Evolutionary conservation across 2,797 vertebrate species (phyloP).

Genomic region (Platalea minor): DNA sequence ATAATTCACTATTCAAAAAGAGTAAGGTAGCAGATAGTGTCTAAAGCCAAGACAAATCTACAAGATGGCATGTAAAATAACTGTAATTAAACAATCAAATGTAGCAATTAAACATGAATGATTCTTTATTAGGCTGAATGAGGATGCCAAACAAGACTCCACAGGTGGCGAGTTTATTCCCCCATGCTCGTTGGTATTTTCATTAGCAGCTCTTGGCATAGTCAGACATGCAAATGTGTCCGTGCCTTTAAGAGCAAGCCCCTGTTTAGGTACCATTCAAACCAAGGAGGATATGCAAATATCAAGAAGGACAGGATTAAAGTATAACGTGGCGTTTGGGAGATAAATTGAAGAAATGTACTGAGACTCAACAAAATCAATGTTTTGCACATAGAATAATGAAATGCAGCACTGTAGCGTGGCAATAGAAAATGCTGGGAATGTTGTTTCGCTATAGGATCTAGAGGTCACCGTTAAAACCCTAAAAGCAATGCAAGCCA

Average conservation of each 20-base stretch:
- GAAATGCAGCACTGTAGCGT: neutral
- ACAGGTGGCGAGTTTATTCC: slow-evolving; percentile 61
- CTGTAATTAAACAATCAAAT: slow-evolving; percentile 66
- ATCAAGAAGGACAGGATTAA: neutral
- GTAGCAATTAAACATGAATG: slow-evolving; percentile 65
- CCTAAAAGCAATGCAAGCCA: neutral
- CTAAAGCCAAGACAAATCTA: slow-evolving; percentile 44
- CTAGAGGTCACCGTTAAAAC: neutral
- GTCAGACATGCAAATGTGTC: neutral
- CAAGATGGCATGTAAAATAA: slow-evolving; percentile 56
- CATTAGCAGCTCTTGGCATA: slow-evolving; percentile 32
- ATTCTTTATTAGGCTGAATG: slow-evolving; percentile 59
- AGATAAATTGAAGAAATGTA: slow-evolving; percentile 9
- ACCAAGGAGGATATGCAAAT: neutral
- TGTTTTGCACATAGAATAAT: neutral
- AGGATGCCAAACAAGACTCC: slow-evolving; percentile 58
- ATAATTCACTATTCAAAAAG: neutral
- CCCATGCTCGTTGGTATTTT: slow-evolving; percentile 8
- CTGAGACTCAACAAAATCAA: neutral
- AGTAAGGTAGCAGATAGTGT: slow-evolving; percentile 36
- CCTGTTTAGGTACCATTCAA: neutral
- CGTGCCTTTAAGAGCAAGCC: neutral
- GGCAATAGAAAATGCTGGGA: neutral
- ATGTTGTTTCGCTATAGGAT: neutral
- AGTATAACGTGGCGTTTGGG: neutral